Conservation (phyloP, 2,888 invertebrate genomes). For the Mimas tiliae region DNA sequence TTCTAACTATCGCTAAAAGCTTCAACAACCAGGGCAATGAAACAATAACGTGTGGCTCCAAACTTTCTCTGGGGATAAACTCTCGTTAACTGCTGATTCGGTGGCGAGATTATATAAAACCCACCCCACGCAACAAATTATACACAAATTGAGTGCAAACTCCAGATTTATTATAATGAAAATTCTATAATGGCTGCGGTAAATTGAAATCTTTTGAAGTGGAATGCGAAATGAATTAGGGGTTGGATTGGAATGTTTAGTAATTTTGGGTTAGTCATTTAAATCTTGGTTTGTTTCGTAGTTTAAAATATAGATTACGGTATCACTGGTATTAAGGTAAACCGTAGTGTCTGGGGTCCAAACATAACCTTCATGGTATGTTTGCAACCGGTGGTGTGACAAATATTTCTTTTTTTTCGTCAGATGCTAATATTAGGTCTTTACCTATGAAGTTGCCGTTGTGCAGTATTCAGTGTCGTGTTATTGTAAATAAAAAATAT, state of each 20-base stretch:
- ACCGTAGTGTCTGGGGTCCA: too few relatives aligned
- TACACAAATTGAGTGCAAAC: conserved; percentile 20
- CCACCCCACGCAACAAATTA: conserved; percentile 7
- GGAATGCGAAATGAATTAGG: neutral
- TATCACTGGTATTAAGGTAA: too few relatives aligned
- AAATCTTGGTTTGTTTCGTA: too few relatives aligned
- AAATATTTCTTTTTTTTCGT: too few relatives aligned
- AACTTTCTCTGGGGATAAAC: conserved; percentile 5
- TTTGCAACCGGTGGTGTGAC: too few relatives aligned
- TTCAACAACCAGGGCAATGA: neutral
- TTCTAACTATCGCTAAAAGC: neutral
- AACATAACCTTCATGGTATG: too few relatives aligned
- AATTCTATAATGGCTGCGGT: neutral
- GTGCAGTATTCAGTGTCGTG: too few relatives aligned
- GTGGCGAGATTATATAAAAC: neutral
- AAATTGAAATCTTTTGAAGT: conserved; percentile 4
- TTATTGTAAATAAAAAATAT: too few relatives aligned
- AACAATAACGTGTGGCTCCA: neutral
- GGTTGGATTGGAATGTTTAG: neutral
- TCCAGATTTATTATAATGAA: conserved; percentile 9
- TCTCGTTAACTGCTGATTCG: neutral
- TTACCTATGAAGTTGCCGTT: too few relatives aligned
- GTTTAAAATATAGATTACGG: too few relatives aligned
- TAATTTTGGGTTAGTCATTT: neutral
- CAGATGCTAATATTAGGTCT: too few relatives aligned